Base-by-base conservation (phyloP, 2,113 vertebrate species). In the Brachionichthys hirsutus region DNA sequence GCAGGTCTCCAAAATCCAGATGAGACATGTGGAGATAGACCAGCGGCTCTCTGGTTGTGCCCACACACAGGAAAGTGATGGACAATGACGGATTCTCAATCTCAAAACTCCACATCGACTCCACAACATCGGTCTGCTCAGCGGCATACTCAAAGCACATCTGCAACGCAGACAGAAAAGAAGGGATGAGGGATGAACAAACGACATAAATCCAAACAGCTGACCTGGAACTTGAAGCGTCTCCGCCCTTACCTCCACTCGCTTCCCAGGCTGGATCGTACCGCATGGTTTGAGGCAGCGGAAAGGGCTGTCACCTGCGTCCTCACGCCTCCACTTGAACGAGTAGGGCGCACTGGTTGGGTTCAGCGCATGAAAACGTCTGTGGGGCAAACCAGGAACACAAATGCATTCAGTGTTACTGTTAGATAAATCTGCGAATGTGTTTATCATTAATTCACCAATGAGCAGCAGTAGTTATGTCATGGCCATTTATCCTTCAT, bases 51-150 rank as follows among this genome's bases (percentile, higher is more conserved):
- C 77, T 87, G 36, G 87, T 45, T 2, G 70, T 89, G 41, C 94
- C 96, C 62, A 95, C 93, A 66, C 94, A 87, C 51, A 98, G 87
- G 79, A 98, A 95, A 0, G 92, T 94, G 45, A 96, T 54, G 0
- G 88, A 88, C 54, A 95, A 67, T 0, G 82, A 91, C 54, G 91
- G 86, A 46, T 92, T 89, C 0, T 92, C 91, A 51, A 95, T 89
- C 18, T 65, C 58, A 80, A 98, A 98, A 50, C 81, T 91, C 96
- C 95, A 98, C 61, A 91, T 90, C 0, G 95, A 94, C 84, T 97
- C 94, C 4, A 92, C 91, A 62, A 87, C 55, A 4, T 85, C 91
- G 80, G 93, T 69, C 20, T 89, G 84, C 48, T 56, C 66, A 7
- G 94, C 83, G 1, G 73, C 61, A 75, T 94, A 98, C 75, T 94